Conservation (phyloP, 2,888 invertebrate genomes). For the Leptinotarsa haldemani region DNA sequence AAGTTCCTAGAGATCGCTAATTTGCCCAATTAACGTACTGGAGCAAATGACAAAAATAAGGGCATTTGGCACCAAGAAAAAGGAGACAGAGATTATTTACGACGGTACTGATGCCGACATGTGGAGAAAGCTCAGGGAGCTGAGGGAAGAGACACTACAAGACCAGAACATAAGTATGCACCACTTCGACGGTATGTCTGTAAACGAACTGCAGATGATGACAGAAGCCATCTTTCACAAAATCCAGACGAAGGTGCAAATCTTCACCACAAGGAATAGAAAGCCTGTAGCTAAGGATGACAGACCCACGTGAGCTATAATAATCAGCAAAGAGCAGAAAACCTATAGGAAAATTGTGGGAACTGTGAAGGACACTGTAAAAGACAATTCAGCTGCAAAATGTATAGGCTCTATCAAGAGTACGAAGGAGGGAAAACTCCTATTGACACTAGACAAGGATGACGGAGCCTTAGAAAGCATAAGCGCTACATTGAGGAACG, state of each 20-base stretch:
- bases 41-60: neutral
- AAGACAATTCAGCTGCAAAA: neutral
- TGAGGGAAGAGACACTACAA: neutral
- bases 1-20: neutral
- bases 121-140: neutral
- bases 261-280: neutral
- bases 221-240: conserved; percentile 20
- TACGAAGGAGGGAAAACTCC: neutral
- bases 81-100: neutral
- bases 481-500: neutral
- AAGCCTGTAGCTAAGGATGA: neutral
- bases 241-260: conserved; percentile 11
- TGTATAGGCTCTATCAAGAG: neutral
- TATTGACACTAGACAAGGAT: conserved; percentile 5
- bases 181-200: neutral
- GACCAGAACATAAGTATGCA: neutral
- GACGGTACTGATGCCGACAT: too few species aligned
- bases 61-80: neutral
- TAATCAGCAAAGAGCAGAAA: neutral
- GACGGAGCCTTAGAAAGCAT: neutral
- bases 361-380: neutral
- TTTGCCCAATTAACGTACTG: neutral
- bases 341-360: neutral
- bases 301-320: neutral
- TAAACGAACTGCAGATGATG: neutral